These are phyloP conservation scores for Dromiciops gliroides DNA, from an alignment of 2,113 vertebrate genomes.

Conservation along the genomic window DNA sequence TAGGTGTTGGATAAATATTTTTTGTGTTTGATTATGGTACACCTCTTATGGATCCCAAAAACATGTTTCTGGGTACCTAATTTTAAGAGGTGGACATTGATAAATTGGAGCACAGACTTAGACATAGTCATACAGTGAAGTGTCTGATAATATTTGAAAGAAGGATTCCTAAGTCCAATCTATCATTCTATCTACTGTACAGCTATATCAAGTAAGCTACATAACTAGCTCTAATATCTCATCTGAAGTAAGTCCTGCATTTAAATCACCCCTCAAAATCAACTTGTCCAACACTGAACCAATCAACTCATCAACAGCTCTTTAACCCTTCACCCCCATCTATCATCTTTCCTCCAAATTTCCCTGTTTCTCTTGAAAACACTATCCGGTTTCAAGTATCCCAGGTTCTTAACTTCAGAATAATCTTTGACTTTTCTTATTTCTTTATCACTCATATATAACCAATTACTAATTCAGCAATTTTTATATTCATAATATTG, in stretches of 20 bases:
- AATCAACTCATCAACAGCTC: not conserved
- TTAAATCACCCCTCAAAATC: not conserved
- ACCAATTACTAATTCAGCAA: not conserved
- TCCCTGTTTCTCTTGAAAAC: not conserved
- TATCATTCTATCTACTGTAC: not conserved
- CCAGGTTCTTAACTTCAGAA: not conserved
- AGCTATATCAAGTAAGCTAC: not conserved
- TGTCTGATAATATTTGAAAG: not conserved
- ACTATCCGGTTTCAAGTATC: not conserved
- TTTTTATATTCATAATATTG: not conserved
- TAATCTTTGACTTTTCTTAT: not conserved
- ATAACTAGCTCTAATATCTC: not conserved
- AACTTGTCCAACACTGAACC: not conserved
- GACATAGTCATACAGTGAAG: not conserved
- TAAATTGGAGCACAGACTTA: not conserved
- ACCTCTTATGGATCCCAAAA: not conserved
- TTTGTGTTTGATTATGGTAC: not conserved
- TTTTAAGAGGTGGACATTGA: not conserved
- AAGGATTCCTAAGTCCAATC: not conserved
- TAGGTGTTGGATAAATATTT: not conserved
- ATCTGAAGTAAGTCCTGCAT: not conserved
- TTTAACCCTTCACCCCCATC: too few relatives aligned
- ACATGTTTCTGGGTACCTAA: not conserved
- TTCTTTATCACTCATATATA: not conserved
- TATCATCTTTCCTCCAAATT: not conserved